phyloP scores from a whole-genome alignment of 2,797 vertebrate species.

The Myripristis jacobus region DNA sequence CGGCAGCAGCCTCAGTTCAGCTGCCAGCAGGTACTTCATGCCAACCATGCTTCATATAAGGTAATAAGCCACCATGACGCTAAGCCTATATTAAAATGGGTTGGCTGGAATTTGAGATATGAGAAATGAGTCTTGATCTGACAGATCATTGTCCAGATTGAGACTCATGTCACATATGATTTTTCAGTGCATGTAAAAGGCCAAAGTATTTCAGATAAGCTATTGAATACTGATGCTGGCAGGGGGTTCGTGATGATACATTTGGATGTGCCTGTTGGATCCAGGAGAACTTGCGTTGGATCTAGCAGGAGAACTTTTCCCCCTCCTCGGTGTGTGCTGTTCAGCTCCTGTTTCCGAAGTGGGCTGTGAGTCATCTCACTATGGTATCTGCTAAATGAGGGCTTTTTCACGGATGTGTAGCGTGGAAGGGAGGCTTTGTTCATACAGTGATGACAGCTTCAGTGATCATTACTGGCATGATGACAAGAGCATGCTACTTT shows the following conservation, averaged over 20 bases:
- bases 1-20: slow-evolving; percentile 66
- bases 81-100: slow-evolving; percentile 53
- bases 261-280: slow-evolving; percentile 30
- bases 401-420: slow-evolving; percentile 37
- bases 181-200: slow-evolving; percentile 52
- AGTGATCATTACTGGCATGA: slow-evolving; percentile 53
- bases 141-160: slow-evolving; percentile 62
- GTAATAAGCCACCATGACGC: slow-evolving; percentile 65
- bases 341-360: slow-evolving; percentile 37
- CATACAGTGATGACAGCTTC: slow-evolving; percentile 56
- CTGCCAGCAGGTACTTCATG: slow-evolving; percentile 73
- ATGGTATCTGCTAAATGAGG: slow-evolving; percentile 51
- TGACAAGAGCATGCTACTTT: slow-evolving; percentile 43
- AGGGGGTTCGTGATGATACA: slow-evolving; percentile 21
- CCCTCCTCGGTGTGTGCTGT: not conserved
- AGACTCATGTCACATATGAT: slow-evolving; percentile 44
- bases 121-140: slow-evolving; percentile 48
- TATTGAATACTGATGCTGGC: slow-evolving; percentile 21
- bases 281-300: slow-evolving; percentile 6
- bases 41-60: slow-evolving; percentile 63
- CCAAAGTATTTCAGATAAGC: slow-evolving; percentile 31
- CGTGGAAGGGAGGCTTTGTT: slow-evolving; percentile 52
- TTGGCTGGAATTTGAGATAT: slow-evolving; percentile 49
- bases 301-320: slow-evolving; percentile 17
- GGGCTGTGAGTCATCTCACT: slow-evolving; percentile 35